phyloP scores from a whole-genome alignment of 2,888 invertebrate species.

The Troilus luridus region DNA sequence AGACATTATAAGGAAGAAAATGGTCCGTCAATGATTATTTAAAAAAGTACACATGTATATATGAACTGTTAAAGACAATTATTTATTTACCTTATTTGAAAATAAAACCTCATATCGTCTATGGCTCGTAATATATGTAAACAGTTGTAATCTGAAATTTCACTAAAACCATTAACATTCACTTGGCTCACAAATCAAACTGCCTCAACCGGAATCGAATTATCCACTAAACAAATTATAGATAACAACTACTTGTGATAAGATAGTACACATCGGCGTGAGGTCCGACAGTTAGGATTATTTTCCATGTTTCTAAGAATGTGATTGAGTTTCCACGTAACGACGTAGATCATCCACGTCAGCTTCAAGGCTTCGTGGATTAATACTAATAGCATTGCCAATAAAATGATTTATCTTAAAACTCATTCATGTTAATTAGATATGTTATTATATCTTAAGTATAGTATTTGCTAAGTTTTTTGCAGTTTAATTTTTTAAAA shows the following conservation, averaged over 20 bases:
- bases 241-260: not conserved
- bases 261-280: not conserved
- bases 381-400: not conserved
- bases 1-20: no score
- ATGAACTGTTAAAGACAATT: no score
- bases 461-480: no score
- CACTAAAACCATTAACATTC: not conserved
- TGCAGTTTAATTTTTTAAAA: no score
- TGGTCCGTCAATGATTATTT: no score
- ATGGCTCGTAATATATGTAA: not conserved
- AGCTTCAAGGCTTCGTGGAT: not conserved
- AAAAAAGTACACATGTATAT: no score
- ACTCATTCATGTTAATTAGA: no score
- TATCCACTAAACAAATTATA: not conserved
- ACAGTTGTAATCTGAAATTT: not conserved
- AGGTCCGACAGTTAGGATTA: not conserved
- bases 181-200: not conserved
- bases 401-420: not conserved
- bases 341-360: not conserved
- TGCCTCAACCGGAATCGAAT: not conserved
- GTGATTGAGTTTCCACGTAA: not conserved
- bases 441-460: no score
- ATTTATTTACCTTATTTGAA: not conserved
- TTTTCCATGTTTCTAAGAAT: not conserved
- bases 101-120: slow-evolving; percentile 21